These are phyloP conservation scores for Andrena dorsata DNA, from an alignment of 2,888 invertebrate genomes.

Conservation along the genomic window DNA sequence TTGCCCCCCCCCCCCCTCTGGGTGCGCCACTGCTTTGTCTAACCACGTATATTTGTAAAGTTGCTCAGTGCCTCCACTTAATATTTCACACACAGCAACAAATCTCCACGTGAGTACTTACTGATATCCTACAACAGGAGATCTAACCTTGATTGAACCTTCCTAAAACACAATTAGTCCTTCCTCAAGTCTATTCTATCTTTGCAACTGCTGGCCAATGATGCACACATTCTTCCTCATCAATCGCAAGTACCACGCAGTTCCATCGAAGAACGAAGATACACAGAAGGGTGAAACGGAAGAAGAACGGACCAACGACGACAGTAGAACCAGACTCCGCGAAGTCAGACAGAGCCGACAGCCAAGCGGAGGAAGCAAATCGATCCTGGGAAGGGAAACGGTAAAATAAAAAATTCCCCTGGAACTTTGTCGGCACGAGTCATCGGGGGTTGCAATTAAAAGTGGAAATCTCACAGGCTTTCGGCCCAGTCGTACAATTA, in stretches of 20 bases:
- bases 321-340: not conserved
- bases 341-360: not conserved
- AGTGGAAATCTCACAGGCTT: constrained; percentile 67
- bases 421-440: constrained; percentile 47
- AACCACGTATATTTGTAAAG: no score
- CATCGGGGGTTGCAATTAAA: constrained; percentile 70
- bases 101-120: no score
- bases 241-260: not conserved
- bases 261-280: not conserved
- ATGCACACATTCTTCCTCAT: not conserved
- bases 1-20: no score
- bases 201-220: not conserved
- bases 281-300: not conserved
- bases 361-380: not conserved
- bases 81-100: no score
- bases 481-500: constrained; percentile 69
- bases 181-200: not conserved
- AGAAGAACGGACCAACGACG: not conserved
- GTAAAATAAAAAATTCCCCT: constrained; percentile 10
- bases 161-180: not conserved
- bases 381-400: not conserved
- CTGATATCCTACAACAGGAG: no score
- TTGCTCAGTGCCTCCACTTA: no score
- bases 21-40: no score
- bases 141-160: no score